These are phyloP conservation scores for Zaprionus lachaisei DNA, from an alignment of 1,140 invertebrate species.

Conservation along the genomic window DNA sequence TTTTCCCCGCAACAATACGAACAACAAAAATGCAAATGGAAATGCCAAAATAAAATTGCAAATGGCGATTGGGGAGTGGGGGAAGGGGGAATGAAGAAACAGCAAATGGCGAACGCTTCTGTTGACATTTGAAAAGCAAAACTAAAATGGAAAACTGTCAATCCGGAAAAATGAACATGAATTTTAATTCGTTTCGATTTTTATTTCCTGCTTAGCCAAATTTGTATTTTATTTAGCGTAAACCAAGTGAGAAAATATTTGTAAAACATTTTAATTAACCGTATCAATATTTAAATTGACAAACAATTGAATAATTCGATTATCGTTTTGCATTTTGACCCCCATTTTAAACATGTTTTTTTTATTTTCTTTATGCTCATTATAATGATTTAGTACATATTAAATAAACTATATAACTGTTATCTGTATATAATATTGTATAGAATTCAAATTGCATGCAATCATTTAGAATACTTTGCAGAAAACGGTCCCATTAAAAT, in stretches of 20 bases:
- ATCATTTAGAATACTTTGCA: not conserved
- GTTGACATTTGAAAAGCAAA: slow-evolving; percentile 13
- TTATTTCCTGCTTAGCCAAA: not conserved
- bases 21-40: not conserved
- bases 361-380: not conserved
- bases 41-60: slow-evolving; percentile 6
- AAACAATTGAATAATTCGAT: slow-evolving; percentile 2
- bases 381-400: not conserved
- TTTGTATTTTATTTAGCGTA: not conserved
- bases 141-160: not conserved
- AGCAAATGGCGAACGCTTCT: not conserved
- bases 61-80: not conserved
- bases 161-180: slow-evolving; percentile 8
- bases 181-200: slow-evolving; percentile 7
- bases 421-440: too few species aligned
- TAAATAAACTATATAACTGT: not conserved
- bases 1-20: not conserved
- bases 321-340: not conserved
- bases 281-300: slow-evolving; percentile 12
- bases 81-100: not conserved
- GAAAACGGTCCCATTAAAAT: not conserved
- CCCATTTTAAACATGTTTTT: not conserved
- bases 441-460: not conserved
- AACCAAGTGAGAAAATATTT: not conserved
- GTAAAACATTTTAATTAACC: slow-evolving; percentile 7